A percentile compares a stretch with the other conserved stretches of the same genome.
These are phyloP conservation scores for Oryzias sinensis DNA, from an alignment of 2,797 vertebrate species.

Conservation along the genomic window DNA sequence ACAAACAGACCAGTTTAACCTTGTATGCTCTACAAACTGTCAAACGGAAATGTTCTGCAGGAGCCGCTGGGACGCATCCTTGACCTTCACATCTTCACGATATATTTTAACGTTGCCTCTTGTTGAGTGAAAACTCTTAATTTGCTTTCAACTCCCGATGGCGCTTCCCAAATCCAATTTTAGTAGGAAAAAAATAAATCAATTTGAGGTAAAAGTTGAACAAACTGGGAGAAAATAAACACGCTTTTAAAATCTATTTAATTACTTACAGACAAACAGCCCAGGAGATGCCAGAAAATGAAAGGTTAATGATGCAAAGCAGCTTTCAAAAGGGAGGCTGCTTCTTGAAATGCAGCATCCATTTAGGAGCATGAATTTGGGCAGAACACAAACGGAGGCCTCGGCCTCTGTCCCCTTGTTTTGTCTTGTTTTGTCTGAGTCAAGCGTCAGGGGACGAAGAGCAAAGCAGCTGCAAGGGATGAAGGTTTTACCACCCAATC, in stretches of 20 bases:
- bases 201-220: neutral
- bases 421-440: constrained; percentile 17
- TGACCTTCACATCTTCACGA: constrained; percentile 17
- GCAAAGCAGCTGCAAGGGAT: constrained; percentile 18
- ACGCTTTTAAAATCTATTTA: constrained; percentile 15
- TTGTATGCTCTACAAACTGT: neutral
- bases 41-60: neutral
- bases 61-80: neutral
- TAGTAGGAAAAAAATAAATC: neutral
- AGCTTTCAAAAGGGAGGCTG: neutral
- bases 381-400: constrained; percentile 12
- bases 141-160: neutral
- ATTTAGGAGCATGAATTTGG: constrained; percentile 18
- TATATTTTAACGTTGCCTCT: neutral
- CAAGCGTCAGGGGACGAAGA: constrained; percentile 40
- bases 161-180: constrained; percentile 15
- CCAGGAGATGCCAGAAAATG: constrained; percentile 17
- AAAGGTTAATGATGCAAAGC: constrained; percentile 16
- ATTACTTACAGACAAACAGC: constrained; percentile 22
- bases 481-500: constrained; percentile 39
- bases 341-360: constrained; percentile 18
- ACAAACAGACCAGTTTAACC: neutral
- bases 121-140: constrained; percentile 24
- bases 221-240: too few species aligned
- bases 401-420: constrained; percentile 12